Evolutionary conservation across 2,888 invertebrate species (phyloP), one percentile per base, ranked within the genome.

Genomic region (Catocala fraxini): DNA sequence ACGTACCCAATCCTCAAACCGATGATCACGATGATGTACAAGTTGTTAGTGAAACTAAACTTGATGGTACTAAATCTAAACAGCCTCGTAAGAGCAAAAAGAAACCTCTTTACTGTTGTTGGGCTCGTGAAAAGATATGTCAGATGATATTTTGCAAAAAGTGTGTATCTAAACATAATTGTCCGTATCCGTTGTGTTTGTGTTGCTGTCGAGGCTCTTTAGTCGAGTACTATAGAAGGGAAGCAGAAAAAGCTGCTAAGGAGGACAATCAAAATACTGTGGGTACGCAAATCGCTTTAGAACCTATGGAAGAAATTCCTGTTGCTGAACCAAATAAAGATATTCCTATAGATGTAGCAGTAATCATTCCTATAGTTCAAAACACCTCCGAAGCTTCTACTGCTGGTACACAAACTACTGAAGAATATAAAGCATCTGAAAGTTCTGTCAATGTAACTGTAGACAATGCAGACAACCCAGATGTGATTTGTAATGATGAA

Each of bases 151-250:
- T 61, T 41, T 1, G 6, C n/a, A 74, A 54, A 42, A 34, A 33
- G 0, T 0, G 0, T 25, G 49, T 52, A 56, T n/a, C 75, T 46
- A 46, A 79, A 80, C 75, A 70, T 12, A 41, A 83, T 75, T 75
- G 78, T 67, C 35, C 61, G 56, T 13, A 33, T 63, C 6, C 80
- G 62, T 13, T 41, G 35, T 71, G 67, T 13, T 9, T 1, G 1
- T 90, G 90, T 73, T 90, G 90, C 56, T 90, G 90, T 73, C 79
- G 70, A 4, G 10, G 56, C 4, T 63, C 73, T 42, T 59, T 73
- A 25, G 45, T 53, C 4, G 59, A 69, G 12, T 72, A 67, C 4
- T 35, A 61, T 33, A 39, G 6, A 6, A 53, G 34, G 45, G 25
- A 13, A 46, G 11, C 1, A 11, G 33, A 33, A 42, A 47, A 12